Percentiles rank a stretch among this genome's conserved stretches.
phyloP scores from a whole-genome alignment of 2,113 vertebrate species.

The Myotis brandtii region DNA sequence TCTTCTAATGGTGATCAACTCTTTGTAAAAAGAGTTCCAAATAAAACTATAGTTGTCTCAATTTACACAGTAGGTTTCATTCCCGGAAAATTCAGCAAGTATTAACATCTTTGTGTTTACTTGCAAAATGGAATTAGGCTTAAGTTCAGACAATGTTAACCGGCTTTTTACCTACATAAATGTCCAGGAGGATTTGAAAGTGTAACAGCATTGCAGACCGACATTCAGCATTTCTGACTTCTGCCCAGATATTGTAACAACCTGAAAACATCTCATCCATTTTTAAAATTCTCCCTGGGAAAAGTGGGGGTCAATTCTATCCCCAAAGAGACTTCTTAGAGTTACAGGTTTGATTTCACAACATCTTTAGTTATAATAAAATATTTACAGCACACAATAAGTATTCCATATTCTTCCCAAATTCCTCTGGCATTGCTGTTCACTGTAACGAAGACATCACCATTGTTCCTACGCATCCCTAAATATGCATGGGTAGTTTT shows the following conservation, averaged over 20 bases:
- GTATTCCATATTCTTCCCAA: neutral
- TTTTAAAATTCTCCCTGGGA: neutral
- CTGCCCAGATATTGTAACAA: neutral
- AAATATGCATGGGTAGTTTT: neutral
- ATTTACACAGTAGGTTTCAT: neutral
- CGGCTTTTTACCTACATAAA: neutral
- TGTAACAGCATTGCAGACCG: neutral
- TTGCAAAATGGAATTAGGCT: constrained; percentile 1
- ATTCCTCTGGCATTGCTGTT: neutral
- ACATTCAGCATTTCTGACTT: neutral
- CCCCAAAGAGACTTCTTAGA: neutral
- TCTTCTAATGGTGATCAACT: neutral
- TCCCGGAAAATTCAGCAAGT: neutral
- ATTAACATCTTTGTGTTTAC: neutral
- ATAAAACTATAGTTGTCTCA: neutral
- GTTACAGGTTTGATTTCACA: neutral
- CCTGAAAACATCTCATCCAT: neutral
- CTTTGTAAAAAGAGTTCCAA: neutral
- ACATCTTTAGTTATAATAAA: neutral
- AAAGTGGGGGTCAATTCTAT: neutral
- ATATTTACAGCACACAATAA: neutral
- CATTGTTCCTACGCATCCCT: neutral
- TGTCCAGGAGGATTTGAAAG: neutral
- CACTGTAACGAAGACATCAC: neutral
- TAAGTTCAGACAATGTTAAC: neutral